phyloP scores from a whole-genome alignment of 2,797 vertebrate species.

The Sparus aurata region DNA sequence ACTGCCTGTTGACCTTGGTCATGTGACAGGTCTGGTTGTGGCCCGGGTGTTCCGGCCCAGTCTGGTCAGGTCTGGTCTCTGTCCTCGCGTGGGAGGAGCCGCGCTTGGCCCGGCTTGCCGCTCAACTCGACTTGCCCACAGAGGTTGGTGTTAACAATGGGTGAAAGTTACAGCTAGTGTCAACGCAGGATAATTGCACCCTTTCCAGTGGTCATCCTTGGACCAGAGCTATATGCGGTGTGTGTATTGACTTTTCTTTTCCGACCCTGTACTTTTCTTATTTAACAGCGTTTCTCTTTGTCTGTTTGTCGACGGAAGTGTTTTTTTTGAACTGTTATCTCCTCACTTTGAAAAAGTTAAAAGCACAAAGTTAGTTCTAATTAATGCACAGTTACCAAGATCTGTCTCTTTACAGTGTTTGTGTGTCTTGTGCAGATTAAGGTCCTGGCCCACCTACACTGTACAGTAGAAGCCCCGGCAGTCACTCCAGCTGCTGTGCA shows the following conservation, averaged over 20 bases:
- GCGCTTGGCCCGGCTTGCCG: conserved; percentile 45
- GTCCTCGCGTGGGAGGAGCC: conserved; percentile 49
- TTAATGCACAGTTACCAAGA: conserved; percentile 32
- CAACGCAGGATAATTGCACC: conserved; percentile 67
- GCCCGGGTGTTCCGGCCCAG: conserved; percentile 65
- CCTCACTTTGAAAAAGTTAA: conserved; percentile 36
- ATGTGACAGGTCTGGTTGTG: conserved; percentile 68
- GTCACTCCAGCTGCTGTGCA: conserved; percentile 66
- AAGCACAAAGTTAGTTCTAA: conserved; percentile 15
- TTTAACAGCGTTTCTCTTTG: conserved; percentile 54
- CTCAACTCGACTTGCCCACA: conserved; percentile 50
- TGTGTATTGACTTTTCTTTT: conserved; percentile 58
- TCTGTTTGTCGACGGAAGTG: conserved; percentile 51
- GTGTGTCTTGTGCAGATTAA: conserved; percentile 23
- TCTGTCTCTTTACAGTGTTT: conserved; percentile 17
- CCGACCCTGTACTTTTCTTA: conserved; percentile 48
- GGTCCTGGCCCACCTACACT: conserved; percentile 71
- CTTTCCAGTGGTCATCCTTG: conserved; percentile 61
- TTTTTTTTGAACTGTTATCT: conserved; percentile 39
- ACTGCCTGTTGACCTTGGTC: conserved; percentile 78
- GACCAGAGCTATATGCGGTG: conserved; percentile 62
- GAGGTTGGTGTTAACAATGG: conserved; percentile 75
- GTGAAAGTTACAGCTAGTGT: conserved; percentile 56
- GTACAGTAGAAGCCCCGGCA: conserved; percentile 61
- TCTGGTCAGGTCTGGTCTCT: conserved; percentile 69